Percentiles rank a stretch among this genome's conserved stretches.
Conservation (phyloP, 2,888 invertebrate genomes). For the Notocelia uddmanniana region DNA sequence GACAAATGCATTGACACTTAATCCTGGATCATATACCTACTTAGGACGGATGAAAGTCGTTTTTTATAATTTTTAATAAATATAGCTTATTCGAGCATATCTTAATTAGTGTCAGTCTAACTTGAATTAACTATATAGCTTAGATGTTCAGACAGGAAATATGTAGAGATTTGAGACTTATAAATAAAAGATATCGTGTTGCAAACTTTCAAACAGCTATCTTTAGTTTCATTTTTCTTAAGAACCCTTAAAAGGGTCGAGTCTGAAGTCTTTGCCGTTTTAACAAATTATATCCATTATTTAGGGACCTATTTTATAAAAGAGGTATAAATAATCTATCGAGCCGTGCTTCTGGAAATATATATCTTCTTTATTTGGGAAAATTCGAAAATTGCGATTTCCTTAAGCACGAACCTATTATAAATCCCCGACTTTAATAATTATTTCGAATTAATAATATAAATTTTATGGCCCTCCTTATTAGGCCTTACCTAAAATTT, state of each 20-base stretch:
- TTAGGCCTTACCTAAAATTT: neutral
- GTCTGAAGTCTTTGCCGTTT: constrained; percentile 5
- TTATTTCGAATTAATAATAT: constrained; percentile 19
- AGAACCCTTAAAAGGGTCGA: constrained; percentile 26
- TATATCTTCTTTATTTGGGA: constrained; percentile 26
- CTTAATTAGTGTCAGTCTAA: neutral
- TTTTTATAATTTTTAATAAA: neutral
- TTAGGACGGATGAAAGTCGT: neutral
- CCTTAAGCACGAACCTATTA: constrained; percentile 5
- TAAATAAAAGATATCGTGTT: constrained; percentile 23
- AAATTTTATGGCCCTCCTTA: neutral
- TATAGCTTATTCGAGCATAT: too few species aligned
- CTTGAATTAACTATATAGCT: neutral
- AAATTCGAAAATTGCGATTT: neutral
- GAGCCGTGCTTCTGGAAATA: constrained; percentile 4
- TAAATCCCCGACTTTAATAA: constrained; percentile 10
- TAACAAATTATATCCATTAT: constrained; percentile 15
- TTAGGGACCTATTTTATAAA: constrained; percentile 6
- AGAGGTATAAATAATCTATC: constrained; percentile 7
- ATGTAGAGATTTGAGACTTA: neutral
- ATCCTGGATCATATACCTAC: neutral
- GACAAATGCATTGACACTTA: too few species aligned
- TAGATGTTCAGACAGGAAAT: neutral
- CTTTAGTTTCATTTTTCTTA: constrained; percentile 42
- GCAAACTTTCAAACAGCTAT: constrained; percentile 26